phyloP scores from a whole-genome alignment of 2,888 invertebrate genomes.

The Dascillus cervinus region DNA sequence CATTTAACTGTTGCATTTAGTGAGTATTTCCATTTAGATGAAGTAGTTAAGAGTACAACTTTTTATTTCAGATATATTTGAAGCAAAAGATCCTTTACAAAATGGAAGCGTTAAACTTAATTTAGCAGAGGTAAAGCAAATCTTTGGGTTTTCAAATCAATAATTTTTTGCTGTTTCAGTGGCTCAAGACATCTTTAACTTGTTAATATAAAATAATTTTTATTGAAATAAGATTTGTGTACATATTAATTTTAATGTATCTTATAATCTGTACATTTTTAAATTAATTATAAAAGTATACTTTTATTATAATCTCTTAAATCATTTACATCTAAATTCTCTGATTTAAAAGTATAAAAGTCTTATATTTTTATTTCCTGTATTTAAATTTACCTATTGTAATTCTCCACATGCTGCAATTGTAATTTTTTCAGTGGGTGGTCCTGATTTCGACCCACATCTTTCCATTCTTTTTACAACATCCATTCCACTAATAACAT shows the following conservation, averaged over 20 bases:
- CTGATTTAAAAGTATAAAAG: no score
- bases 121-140: slow-evolving; percentile 64
- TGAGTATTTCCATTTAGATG: slow-evolving; percentile 41
- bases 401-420: slow-evolving; percentile 85
- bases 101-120: slow-evolving; percentile 75
- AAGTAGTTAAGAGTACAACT: background rate
- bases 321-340: no score
- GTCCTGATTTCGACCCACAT: slow-evolving; percentile 73
- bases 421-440: slow-evolving; percentile 68
- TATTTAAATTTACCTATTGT: no score
- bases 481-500: slow-evolving; percentile 88
- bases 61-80: slow-evolving; percentile 54
- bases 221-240: no score
- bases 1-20: slow-evolving; percentile 85
- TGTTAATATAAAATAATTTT: no score
- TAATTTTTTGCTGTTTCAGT: no score
- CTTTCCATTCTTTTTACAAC: slow-evolving; percentile 88
- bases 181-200: no score
- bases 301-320: no score
- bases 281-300: no score
- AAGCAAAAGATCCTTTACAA: slow-evolving; percentile 70
- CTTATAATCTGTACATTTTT: no score
- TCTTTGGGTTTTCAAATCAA: slow-evolving; percentile 3
- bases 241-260: no score
- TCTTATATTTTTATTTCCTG: no score